Percentiles rank a stretch among this genome's conserved stretches.
Conservation (phyloP, 2,797 vertebrate species). For the Moxostoma hubbsi region DNA sequence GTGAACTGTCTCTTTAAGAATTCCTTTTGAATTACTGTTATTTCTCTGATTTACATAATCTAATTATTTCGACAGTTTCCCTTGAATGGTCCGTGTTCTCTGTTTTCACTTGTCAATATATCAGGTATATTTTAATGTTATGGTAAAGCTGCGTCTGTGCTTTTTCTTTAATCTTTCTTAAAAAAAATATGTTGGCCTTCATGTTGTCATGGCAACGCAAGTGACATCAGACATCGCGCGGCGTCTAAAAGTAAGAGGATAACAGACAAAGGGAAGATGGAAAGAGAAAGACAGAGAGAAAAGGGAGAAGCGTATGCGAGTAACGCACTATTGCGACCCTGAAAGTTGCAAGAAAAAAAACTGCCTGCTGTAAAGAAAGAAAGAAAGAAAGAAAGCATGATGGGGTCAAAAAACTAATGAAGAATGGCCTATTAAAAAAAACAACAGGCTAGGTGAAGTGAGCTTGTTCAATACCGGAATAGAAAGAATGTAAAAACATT, state of each 20-base stretch:
- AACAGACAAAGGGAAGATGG: not conserved
- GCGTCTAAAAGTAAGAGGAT: slow-evolving; percentile 20
- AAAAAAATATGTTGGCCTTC: slow-evolving; percentile 68
- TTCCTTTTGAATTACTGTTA: too few species aligned
- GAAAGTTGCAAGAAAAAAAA: slow-evolving; percentile 73
- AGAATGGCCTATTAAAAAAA: slow-evolving; percentile 62
- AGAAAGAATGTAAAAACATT: too few species aligned
- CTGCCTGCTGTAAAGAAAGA: slow-evolving; percentile 59
- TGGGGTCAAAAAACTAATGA: not conserved
- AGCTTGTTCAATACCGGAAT: not conserved
- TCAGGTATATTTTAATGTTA: slow-evolving; percentile 29
- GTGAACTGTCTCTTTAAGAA: too few species aligned
- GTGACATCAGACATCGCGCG: slow-evolving; percentile 38
- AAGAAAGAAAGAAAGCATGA: slow-evolving; percentile 28
- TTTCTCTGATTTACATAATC: too few species aligned
- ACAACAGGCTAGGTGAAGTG: slow-evolving; percentile 23
- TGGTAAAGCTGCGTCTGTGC: slow-evolving; percentile 38
- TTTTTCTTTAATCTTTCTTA: slow-evolving; percentile 51
- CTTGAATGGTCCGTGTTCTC: not conserved
- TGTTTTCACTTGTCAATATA: not conserved
- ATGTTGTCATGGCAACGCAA: slow-evolving; percentile 72
- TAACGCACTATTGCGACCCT: slow-evolving; percentile 66
- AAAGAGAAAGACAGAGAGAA: not conserved
- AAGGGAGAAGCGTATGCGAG: slow-evolving; percentile 3
- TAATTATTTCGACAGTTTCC: too few species aligned